Percentiles rank a stretch among this genome's conserved stretches.
phyloP scores from a whole-genome alignment of 2,888 invertebrate species.

The Zeuzera pyrina region DNA sequence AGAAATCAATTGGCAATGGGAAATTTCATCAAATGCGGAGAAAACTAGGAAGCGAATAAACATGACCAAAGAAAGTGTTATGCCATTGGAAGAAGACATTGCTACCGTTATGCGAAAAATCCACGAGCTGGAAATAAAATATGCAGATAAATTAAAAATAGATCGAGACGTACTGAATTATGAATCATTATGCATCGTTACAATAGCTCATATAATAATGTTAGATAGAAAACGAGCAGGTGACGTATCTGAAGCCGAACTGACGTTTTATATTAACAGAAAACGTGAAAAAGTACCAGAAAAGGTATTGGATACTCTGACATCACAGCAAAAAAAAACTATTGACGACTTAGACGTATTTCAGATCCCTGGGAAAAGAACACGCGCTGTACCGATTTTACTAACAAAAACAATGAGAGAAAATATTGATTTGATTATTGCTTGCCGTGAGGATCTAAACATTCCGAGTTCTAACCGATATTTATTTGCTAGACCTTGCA shows the following conservation, averaged over 20 bases:
- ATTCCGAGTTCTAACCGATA: slow-evolving; percentile 2
- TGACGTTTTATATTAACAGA: slow-evolving; percentile 1
- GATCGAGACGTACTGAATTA: slow-evolving; percentile 4
- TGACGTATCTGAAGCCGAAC: slow-evolving; percentile 7
- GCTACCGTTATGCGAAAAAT: slow-evolving; percentile 4
- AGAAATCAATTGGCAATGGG: slow-evolving; percentile 11
- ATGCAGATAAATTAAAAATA: slow-evolving; percentile 3
- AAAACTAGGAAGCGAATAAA: slow-evolving; percentile 8
- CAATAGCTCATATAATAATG: slow-evolving; percentile 8
- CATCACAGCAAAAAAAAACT: slow-evolving; percentile 6
- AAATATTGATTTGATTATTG: slow-evolving; percentile 3
- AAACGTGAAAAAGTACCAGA: slow-evolving; percentile 3
- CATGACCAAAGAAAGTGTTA: slow-evolving; percentile 8
- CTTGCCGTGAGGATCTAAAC: slow-evolving; percentile 3
- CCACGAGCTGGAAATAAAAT: slow-evolving; percentile 4
- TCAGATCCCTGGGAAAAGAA: slow-evolving; percentile 9
- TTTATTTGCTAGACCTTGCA: slow-evolving; percentile 5
- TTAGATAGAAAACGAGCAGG: slow-evolving; percentile 8
- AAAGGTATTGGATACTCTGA: slow-evolving; percentile 4
- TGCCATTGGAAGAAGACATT: slow-evolving; percentile 9
- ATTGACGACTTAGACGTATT: slow-evolving; percentile 4
- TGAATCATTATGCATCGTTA: slow-evolving; percentile 6
- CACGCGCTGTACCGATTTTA: slow-evolving; percentile 2
- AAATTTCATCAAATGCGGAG: slow-evolving; percentile 12
- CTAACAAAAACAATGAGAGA: slow-evolving; percentile 1